Percentiles rank a stretch among this genome's conserved stretches.
phyloP scores from a whole-genome alignment of 2,113 vertebrate genomes.

The Psilopogon haemacephalus region DNA sequence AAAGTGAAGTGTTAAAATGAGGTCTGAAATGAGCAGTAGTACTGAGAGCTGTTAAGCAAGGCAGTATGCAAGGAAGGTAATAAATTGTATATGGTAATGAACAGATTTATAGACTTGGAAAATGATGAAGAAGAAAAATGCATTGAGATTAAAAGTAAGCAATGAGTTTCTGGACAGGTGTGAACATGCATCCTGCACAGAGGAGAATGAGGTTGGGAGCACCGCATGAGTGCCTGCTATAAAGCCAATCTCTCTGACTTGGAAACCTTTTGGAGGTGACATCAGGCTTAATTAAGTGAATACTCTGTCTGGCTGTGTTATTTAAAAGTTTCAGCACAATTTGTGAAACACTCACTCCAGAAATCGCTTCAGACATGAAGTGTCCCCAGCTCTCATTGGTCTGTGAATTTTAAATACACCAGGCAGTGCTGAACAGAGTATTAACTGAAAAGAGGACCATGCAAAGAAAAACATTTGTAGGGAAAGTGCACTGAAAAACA shows the following conservation, averaged over 20 bases:
- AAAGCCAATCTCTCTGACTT: background rate
- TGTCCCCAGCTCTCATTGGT: background rate
- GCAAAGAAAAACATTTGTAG: background rate
- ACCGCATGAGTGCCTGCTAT: background rate
- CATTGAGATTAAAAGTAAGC: slow-evolving; percentile 22
- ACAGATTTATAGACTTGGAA: slow-evolving; percentile 15
- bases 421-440: background rate
- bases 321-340: background rate
- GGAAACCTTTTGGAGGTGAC: background rate
- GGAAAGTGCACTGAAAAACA: background rate
- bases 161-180: slow-evolving; percentile 12
- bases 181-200: background rate
- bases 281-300: slow-evolving; percentile 1
- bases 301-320: background rate
- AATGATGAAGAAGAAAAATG: slow-evolving; percentile 29
- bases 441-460: background rate
- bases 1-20: background rate
- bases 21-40: background rate
- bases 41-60: background rate
- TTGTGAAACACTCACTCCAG: background rate
- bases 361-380: background rate
- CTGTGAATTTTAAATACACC: background rate
- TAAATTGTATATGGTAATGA: background rate
- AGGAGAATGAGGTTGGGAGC: background rate
- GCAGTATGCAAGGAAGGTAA: background rate